phyloP scores from a whole-genome alignment of 1,140 invertebrate species.

The Araneus ventricosus region DNA sequence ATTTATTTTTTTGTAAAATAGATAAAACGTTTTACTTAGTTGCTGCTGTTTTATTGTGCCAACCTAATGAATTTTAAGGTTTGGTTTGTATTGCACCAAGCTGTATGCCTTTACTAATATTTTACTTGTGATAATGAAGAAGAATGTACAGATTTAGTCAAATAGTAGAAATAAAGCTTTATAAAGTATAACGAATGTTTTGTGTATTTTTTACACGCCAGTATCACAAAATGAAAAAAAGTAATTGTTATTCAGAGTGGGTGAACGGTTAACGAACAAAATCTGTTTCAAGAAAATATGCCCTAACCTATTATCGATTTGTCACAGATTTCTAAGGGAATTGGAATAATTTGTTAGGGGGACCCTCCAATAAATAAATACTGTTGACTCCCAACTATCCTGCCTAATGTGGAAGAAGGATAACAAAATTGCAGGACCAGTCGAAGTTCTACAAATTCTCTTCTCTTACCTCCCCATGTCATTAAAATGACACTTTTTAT shows the following conservation, averaged over 20 bases:
- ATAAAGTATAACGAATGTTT: not conserved
- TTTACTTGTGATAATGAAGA: not conserved
- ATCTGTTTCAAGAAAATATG: too few relatives aligned
- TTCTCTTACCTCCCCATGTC: too few relatives aligned
- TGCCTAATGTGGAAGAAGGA: too few relatives aligned
- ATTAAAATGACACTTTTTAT: too few relatives aligned
- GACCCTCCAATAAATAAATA: too few relatives aligned
- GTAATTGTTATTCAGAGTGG: not conserved
- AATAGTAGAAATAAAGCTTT: not conserved
- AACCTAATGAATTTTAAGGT: not conserved
- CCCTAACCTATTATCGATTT: too few relatives aligned
- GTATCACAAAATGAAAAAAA: not conserved
- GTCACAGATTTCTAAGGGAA: too few relatives aligned
- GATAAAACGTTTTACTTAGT: not conserved
- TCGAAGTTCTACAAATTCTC: too few relatives aligned
- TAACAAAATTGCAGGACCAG: too few relatives aligned
- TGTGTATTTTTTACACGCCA: not conserved
- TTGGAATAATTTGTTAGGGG: too few relatives aligned
- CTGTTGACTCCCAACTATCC: too few relatives aligned
- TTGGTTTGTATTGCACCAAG: not conserved
- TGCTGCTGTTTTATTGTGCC: not conserved
- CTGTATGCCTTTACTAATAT: not conserved
- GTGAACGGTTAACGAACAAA: not conserved
- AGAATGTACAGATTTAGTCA: slow-evolving; percentile 20
- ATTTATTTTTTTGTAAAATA: not conserved